These are phyloP conservation scores for Nephrotoma appendiculata DNA, from an alignment of 2,888 invertebrate genomes.

Conservation along the genomic window DNA sequence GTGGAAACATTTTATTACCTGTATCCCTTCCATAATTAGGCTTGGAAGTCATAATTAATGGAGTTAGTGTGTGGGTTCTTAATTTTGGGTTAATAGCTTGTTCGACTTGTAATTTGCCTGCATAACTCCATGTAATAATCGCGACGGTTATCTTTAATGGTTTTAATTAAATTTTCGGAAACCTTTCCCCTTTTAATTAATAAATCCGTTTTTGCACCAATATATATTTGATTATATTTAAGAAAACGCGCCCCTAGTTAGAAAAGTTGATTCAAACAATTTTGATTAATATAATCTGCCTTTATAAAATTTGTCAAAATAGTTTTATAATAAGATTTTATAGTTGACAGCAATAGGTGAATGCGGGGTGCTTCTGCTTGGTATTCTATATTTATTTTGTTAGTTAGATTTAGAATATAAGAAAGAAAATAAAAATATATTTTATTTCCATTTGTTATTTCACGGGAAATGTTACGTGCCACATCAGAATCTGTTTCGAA, in stretches of 20 bases:
- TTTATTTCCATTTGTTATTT: no score
- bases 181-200: no score
- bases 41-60: slow-evolving; percentile 5
- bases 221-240: no score
- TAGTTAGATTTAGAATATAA: no score
- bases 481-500: no score
- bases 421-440: background rate
- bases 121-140: slow-evolving; percentile 5
- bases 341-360: background rate
- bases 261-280: background rate
- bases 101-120: slow-evolving; percentile 5
- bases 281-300: background rate
- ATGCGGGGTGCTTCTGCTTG: background rate
- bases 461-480: no score
- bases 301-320: background rate
- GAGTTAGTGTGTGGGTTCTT: background rate
- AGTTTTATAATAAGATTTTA: no score
- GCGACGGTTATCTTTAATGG: background rate
- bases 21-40: background rate
- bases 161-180: no score
- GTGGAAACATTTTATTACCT: background rate
- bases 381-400: background rate
- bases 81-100: slow-evolving; percentile 8
- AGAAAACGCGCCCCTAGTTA: background rate
- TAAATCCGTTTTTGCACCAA: no score